Conservation (phyloP, 1,140 invertebrate genomes). For the Leptopilina clavipes region DNA sequence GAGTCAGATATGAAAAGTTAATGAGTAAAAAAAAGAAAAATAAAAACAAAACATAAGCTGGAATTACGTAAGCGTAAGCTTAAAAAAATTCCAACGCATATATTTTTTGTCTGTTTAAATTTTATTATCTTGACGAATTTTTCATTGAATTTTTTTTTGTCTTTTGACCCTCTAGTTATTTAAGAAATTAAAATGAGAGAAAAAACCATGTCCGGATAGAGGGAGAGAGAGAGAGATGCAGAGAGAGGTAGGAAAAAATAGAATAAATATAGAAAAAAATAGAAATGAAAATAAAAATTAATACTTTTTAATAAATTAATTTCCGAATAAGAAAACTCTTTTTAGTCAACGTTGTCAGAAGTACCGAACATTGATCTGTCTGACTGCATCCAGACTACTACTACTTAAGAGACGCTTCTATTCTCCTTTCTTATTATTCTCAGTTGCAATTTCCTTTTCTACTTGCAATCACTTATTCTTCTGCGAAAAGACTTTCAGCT, state of each 20-base stretch:
- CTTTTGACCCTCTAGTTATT: too few species aligned
- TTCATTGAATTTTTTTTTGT: background rate
- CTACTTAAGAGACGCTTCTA: slow-evolving; percentile 5
- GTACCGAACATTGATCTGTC: slow-evolving; percentile 12
- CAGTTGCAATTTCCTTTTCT: background rate
- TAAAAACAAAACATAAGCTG: background rate
- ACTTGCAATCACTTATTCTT: background rate
- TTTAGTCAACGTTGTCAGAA: background rate
- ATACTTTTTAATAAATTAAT: background rate
- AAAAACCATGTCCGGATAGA: background rate
- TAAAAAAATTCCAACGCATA: background rate
- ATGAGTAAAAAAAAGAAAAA: background rate
- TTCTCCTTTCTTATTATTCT: slow-evolving; percentile 1
- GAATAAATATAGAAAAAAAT: background rate
- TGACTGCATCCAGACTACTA: background rate
- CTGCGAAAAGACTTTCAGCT: background rate
- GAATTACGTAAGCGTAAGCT: background rate
- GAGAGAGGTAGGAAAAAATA: too few species aligned
- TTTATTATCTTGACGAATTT: background rate
- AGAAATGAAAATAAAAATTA: background rate
- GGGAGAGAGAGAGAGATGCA: background rate
- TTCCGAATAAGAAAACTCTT: background rate
- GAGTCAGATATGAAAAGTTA: slow-evolving; percentile 13
- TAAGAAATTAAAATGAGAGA: background rate
- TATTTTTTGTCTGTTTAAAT: background rate